phyloP scores from a whole-genome alignment of 2,888 invertebrate species.

The Brachycybe producta region DNA sequence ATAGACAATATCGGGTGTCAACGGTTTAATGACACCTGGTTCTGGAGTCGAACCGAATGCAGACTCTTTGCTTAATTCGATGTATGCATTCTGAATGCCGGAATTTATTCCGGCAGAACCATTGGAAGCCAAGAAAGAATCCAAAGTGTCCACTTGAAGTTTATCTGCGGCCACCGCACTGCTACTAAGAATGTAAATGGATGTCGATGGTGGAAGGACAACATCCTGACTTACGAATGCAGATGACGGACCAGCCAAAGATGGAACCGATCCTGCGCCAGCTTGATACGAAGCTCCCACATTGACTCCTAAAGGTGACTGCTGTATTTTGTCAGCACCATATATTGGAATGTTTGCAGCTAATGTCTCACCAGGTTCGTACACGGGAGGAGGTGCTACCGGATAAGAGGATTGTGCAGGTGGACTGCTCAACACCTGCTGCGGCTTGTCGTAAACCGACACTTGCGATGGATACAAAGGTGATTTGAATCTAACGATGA shows the following conservation, averaged over 20 bases:
- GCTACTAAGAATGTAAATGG: slow-evolving; percentile 8
- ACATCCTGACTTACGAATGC: not conserved
- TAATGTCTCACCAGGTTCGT: slow-evolving; percentile 1
- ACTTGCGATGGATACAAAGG: slow-evolving; percentile 8
- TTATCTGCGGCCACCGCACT: not conserved
- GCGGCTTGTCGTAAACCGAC: not conserved
- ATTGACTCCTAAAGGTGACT: slow-evolving; percentile 4
- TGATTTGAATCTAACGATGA: slow-evolving; percentile 11
- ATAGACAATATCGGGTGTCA: slow-evolving; percentile 10
- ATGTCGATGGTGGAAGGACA: slow-evolving; percentile 5
- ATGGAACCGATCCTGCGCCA: too few relatives aligned
- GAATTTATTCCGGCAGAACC: not conserved
- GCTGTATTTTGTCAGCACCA: slow-evolving; percentile 7
- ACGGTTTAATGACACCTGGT: slow-evolving; percentile 2
- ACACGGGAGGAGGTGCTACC: not conserved
- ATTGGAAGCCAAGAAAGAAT: not conserved
- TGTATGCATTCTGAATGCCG: not conserved
- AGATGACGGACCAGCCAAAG: too few relatives aligned
- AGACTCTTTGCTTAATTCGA: slow-evolving; percentile 1
- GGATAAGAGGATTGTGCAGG: not conserved
- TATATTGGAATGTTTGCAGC: slow-evolving; percentile 5
- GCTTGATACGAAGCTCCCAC: slow-evolving; percentile 10
- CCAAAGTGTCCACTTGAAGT: not conserved
- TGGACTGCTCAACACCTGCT: too few relatives aligned
- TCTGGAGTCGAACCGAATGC: slow-evolving; percentile 1